Evolutionary conservation across 2,113 vertebrate genomes (phyloP).

Genomic region (Cyphomyrus discorhynchus): DNA sequence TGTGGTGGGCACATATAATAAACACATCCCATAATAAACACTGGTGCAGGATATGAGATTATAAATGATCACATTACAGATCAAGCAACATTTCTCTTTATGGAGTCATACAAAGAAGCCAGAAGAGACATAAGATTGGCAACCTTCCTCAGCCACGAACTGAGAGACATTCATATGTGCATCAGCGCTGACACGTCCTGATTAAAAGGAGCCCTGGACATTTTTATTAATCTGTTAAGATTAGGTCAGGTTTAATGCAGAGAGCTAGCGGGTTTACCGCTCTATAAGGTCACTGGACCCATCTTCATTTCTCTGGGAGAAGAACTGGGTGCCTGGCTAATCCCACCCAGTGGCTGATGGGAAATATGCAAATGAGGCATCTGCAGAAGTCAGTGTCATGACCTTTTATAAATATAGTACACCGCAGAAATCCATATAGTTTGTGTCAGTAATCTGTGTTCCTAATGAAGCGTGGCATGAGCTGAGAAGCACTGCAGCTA

Average conservation of each 20-base stretch:
- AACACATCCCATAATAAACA: not conserved
- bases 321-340: not conserved
- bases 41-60: not conserved
- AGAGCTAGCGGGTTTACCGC: not conserved
- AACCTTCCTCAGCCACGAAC: not conserved
- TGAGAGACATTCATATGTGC: not conserved
- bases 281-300: not conserved
- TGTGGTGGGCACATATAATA: slow-evolving; percentile 6
- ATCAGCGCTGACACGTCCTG: not conserved
- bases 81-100: not conserved
- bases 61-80: slow-evolving; percentile 3
- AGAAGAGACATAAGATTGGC: not conserved
- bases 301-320: not conserved
- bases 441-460: not conserved
- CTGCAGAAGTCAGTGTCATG: not conserved
- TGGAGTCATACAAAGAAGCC: not conserved
- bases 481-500: not conserved
- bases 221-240: not conserved
- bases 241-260: not conserved
- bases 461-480: not conserved
- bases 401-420: not conserved
- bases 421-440: not conserved
- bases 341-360: not conserved
- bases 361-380: slow-evolving; percentile 5
- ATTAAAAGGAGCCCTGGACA: not conserved